Evolutionary conservation across 2,113 vertebrate genomes (phyloP), one percentile per base, ranked within the genome.

Genomic region (Halichoeres trimaculatus): DNA sequence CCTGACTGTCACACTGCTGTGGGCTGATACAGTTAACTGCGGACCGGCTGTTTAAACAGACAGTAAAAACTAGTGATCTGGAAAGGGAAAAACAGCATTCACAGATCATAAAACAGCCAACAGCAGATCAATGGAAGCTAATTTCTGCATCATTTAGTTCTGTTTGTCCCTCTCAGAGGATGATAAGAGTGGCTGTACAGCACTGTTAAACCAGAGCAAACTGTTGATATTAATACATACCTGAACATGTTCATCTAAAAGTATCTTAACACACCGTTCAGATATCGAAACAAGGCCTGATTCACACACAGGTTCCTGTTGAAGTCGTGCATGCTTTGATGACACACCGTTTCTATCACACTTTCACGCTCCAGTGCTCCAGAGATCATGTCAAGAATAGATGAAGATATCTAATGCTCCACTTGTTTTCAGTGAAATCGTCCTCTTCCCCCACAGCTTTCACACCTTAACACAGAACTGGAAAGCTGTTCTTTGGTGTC

Each of bases 21-120:
- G 34, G 35, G 65, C 57, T 57, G 52, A 73, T 65, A 41, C 52
- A 1, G 57, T 70, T 85, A 70, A 77, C 51, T 45, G 65, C 22
- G 38, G 34, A 8, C 1, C 54, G 22, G 4, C 30, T 74, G 73
- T 77, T 73, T 77, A 66, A 64, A 70, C 66, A 64, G 40, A 65
- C 57, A 67, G 64, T 48, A 80, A 62, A 77, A 80, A 74, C 80
- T 67, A 57, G 20, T 78, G 66, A 40, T 22, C 35, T 35, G 47
- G 57, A 50, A 78, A 67, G 41, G 57, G 54, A 78, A 67, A 20
- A 64, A 65, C 74, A 77, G 74, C 41, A 48, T 16, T 38, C 58
- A 19, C 55, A 41, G 56, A 11, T 75, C 66, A 78, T 81, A 78
- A 84, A 87, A 72, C 8, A 1, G 59, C 24, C 35, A 35, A 73